Percentiles rank a stretch among this genome's conserved stretches.
Conservation (phyloP, 1,140 invertebrate genomes). For the Hyles euphorbiae region DNA sequence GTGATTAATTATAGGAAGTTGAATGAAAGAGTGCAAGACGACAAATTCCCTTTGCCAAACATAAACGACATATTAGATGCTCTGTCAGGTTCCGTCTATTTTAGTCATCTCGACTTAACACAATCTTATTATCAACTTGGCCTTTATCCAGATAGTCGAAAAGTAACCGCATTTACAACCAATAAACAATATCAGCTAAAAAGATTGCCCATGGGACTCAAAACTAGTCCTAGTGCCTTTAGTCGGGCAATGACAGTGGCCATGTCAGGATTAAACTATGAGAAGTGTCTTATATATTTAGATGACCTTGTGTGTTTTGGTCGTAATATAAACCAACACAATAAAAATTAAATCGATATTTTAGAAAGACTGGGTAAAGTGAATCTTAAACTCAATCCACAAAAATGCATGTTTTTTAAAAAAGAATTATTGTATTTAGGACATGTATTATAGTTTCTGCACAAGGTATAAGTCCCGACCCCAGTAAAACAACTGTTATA, state of each 20-base stretch:
- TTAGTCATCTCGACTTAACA: neutral
- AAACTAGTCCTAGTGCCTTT: no score
- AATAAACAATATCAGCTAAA: no score
- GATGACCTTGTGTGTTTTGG: constrained; percentile 5
- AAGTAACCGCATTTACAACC: constrained; percentile 4
- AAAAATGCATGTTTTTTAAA: neutral
- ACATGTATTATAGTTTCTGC: neutral
- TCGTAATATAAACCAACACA: neutral
- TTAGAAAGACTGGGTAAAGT: neutral
- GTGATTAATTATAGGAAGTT: constrained; percentile 3
- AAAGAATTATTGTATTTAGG: neutral
- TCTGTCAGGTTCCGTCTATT: constrained; percentile 1
- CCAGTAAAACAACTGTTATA: neutral
- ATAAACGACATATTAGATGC: constrained; percentile 7
- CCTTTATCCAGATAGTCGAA: no score
- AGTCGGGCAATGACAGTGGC: no score
- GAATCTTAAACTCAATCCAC: neutral
- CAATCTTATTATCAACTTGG: no score
- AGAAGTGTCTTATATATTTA: neutral
- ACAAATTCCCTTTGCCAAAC: constrained; percentile 3
- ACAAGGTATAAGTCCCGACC: neutral
- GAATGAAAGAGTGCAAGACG: constrained; percentile 3
- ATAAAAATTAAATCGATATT: constrained; percentile 1
- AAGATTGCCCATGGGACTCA: no score
- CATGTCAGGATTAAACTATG: no score